Conservation (phyloP, 2,797 vertebrate species). For the Phrynocephalus vlangalii region DNA sequence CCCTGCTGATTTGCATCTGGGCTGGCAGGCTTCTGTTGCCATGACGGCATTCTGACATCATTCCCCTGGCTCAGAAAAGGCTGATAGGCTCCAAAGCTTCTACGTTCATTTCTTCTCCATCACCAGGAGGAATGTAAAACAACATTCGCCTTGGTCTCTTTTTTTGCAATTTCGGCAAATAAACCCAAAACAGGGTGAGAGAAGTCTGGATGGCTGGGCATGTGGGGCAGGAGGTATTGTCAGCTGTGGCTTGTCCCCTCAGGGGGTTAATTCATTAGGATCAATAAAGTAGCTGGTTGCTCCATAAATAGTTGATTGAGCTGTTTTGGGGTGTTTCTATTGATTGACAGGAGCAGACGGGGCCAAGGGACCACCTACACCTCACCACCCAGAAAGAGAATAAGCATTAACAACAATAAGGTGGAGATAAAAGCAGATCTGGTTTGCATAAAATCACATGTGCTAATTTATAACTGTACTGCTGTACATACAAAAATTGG, state of each 20-base stretch:
- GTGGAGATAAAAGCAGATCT: no score
- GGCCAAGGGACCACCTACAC: no score
- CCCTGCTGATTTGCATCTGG: background rate
- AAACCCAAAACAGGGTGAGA: slow-evolving; percentile 56
- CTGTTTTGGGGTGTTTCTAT: no score
- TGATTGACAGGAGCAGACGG: no score
- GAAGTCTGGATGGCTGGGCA: slow-evolving; percentile 33
- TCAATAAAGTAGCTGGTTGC: slow-evolving; percentile 46
- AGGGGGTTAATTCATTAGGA: slow-evolving; percentile 66
- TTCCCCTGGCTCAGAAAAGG: background rate
- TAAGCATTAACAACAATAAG: no score
- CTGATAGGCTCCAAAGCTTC: slow-evolving; percentile 21
- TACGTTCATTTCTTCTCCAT: slow-evolving; percentile 34
- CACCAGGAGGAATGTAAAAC: slow-evolving; percentile 47
- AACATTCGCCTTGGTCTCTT: slow-evolving; percentile 46
- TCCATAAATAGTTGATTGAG: no score
- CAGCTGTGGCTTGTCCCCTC: slow-evolving; percentile 49
- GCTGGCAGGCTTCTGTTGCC: slow-evolving; percentile 4
- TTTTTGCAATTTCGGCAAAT: slow-evolving; percentile 52
- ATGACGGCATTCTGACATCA: slow-evolving; percentile 1
- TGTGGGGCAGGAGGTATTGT: slow-evolving; percentile 59
- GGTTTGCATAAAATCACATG: no score
- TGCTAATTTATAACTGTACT: no score
- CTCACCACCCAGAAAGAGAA: no score
- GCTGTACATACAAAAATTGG: no score